Percentiles rank a stretch among this genome's conserved stretches.
phyloP scores from a whole-genome alignment of 2,113 vertebrate species.

The Chitala chitala region DNA sequence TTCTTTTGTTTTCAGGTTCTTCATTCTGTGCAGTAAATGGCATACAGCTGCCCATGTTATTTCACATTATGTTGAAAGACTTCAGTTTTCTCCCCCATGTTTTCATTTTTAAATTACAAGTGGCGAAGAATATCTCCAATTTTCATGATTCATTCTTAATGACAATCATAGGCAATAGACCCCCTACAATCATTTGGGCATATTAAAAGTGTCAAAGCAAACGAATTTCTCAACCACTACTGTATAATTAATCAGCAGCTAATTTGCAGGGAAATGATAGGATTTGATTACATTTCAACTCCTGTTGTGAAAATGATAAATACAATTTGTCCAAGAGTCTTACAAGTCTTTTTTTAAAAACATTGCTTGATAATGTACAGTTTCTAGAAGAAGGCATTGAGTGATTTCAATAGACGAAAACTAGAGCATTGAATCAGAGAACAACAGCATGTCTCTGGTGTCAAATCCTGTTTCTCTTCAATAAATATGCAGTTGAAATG shows the following conservation, averaged over 20 bases:
- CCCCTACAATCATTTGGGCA: conserved; percentile 2
- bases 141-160: conserved; percentile 17
- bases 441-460: background rate
- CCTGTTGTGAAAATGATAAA: conserved; percentile 21
- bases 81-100: background rate
- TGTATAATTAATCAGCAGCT: conserved; percentile 22
- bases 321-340: conserved; percentile 12
- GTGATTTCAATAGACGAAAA: background rate
- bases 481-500: background rate
- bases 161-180: conserved; percentile 17
- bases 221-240: conserved; percentile 2
- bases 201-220: conserved; percentile 15
- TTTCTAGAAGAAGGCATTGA: background rate
- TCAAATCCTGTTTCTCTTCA: background rate
- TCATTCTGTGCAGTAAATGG: background rate
- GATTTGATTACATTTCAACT: conserved; percentile 20
- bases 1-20: background rate
- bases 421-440: background rate
- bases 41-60: conserved; percentile 9
- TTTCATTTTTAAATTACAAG: conserved; percentile 13
- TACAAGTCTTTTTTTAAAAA: conserved; percentile 8
- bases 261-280: conserved; percentile 20
- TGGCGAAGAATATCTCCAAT: conserved; percentile 5
- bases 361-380: background rate
- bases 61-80: background rate